phyloP scores from a whole-genome alignment of 2,113 vertebrate species.

The Gadus chalcogrammus region DNA sequence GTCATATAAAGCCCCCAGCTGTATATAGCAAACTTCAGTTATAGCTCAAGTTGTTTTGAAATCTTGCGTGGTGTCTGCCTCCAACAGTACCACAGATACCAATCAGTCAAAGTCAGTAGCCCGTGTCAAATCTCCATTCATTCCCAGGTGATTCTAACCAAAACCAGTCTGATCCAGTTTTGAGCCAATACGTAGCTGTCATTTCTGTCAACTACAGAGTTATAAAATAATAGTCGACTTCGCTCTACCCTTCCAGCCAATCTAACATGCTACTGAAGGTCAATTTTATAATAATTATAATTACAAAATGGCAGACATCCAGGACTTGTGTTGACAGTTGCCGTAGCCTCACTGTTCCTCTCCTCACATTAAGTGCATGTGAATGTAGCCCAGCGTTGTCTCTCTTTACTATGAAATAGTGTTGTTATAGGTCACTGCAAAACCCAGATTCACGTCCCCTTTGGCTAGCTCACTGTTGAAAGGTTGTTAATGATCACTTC shows the following conservation, averaged over 20 bases:
- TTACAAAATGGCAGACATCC: conserved; percentile 43
- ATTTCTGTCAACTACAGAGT: conserved; percentile 8
- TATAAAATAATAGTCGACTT: not conserved
- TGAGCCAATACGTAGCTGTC: not conserved
- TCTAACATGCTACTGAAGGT: conserved; percentile 36
- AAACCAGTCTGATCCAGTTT: not conserved
- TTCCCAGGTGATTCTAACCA: no score
- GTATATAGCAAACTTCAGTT: no score
- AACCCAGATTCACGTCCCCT: no score
- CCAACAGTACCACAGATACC: no score
- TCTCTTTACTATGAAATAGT: not conserved
- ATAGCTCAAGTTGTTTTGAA: no score
- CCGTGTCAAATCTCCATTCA: no score
- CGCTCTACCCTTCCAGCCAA: conserved; percentile 7
- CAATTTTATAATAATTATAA: conserved; percentile 24
- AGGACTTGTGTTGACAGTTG: conserved; percentile 33
- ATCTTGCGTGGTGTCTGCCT: no score
- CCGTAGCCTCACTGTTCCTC: conserved; percentile 29
- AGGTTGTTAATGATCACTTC: conserved; percentile 19
- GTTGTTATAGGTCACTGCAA: not conserved
- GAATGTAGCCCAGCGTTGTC: not conserved
- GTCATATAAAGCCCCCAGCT: no score
- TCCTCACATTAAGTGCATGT: not conserved
- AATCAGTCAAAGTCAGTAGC: no score
- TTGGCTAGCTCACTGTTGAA: conserved; percentile 29